These are phyloP conservation scores for Drosophila differens DNA, from an alignment of 2,888 invertebrate genomes.

Conservation along the genomic window DNA sequence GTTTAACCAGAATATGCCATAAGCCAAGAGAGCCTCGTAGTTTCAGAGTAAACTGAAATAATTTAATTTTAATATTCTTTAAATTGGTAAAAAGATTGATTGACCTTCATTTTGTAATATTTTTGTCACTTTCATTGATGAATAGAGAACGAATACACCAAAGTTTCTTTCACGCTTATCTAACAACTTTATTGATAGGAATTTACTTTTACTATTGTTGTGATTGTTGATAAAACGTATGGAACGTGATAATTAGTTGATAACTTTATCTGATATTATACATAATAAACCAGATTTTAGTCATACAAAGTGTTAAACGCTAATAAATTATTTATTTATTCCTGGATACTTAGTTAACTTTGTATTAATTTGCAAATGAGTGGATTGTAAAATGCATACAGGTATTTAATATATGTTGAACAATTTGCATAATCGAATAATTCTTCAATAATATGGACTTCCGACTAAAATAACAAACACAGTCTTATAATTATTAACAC, in stretches of 20 bases:
- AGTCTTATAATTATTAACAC: conserved; percentile 1
- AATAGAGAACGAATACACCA: not conserved
- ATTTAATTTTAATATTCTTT: not conserved
- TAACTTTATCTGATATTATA: not conserved
- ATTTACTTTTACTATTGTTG: not conserved
- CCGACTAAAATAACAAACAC: not conserved
- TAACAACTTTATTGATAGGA: not conserved
- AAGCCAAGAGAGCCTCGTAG: not conserved
- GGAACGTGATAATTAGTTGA: not conserved
- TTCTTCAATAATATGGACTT: not conserved
- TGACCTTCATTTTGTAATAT: not conserved
- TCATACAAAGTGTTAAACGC: not conserved
- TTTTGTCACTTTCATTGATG: not conserved
- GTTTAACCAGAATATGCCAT: not conserved
- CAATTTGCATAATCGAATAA: not conserved
- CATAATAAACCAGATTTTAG: not conserved
- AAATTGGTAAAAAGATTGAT: not conserved
- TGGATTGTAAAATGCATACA: too few species aligned
- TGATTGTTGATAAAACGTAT: not conserved
- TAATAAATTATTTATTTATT: not conserved
- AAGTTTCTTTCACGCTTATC: not conserved
- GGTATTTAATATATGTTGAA: not conserved
- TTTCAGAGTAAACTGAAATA: not conserved
- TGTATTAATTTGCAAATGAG: not conserved
- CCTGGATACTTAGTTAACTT: not conserved